phyloP scores from a whole-genome alignment of 2,888 invertebrate species.

The Elysia crispata region DNA sequence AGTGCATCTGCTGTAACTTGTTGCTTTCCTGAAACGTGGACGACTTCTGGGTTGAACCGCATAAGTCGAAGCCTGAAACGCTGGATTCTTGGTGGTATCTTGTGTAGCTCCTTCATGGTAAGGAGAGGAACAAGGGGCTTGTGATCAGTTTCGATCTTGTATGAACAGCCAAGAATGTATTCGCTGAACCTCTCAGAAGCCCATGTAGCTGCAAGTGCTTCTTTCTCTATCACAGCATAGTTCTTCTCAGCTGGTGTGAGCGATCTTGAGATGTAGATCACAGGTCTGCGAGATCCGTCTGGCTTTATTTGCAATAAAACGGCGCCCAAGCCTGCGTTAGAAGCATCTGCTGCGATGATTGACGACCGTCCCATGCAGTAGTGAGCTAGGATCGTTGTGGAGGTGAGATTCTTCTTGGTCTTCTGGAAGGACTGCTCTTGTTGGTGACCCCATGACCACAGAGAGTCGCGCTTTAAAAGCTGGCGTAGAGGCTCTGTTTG shows the following conservation, averaged over 20 bases:
- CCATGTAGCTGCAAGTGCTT: conserved; percentile 18
- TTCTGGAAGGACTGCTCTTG: neutral
- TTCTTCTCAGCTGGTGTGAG: conserved; percentile 11
- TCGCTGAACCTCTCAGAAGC: conserved; percentile 10
- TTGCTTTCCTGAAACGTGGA: neutral
- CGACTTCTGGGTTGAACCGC: neutral
- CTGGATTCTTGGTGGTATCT: conserved; percentile 45
- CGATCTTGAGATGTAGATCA: conserved; percentile 24
- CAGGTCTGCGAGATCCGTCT: conserved; percentile 7
- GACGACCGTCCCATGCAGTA: neutral
- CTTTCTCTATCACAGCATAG: neutral
- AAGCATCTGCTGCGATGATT: conserved; percentile 17
- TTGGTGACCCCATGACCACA: neutral
- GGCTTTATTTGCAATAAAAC: conserved; percentile 19
- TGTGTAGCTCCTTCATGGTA: conserved; percentile 23
- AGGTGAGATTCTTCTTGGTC: neutral
- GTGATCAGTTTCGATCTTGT: conserved; percentile 12
- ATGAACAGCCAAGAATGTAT: neutral
- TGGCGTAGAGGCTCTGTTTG: neutral
- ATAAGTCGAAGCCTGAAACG: conserved; percentile 35
- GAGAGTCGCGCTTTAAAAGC: neutral
- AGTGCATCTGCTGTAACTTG: conserved; percentile 2
- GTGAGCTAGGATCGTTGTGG: neutral
- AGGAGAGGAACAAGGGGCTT: conserved; percentile 29
- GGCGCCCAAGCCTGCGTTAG: neutral